phyloP scores from a whole-genome alignment of 2,888 invertebrate species.

The Lissocephala sabroskyi region DNA sequence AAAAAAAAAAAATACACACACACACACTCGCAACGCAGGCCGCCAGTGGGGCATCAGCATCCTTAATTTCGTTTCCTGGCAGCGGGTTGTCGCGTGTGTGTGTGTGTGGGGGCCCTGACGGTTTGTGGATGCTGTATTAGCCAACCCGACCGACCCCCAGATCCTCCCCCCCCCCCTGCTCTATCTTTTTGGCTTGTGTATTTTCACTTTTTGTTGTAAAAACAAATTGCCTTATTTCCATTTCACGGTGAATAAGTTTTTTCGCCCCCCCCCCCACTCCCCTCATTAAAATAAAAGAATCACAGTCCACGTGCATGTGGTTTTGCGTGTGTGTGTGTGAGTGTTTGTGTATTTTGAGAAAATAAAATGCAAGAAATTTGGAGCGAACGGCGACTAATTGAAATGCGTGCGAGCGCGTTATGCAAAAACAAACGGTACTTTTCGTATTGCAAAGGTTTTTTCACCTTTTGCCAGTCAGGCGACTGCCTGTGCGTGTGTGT shows the following conservation, averaged over 20 bases:
- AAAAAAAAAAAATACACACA: too few species aligned
- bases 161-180: conserved; percentile 9
- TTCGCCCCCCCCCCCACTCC: background rate
- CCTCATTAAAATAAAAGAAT: background rate
- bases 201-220: conserved; percentile 38
- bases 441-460: too few species aligned
- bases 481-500: too few species aligned
- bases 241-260: conserved; percentile 21
- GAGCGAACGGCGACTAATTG: background rate
- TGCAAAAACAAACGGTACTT: conserved; percentile 3
- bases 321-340: background rate
- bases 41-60: too few species aligned
- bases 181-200: too few species aligned
- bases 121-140: conserved; percentile 46
- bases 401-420: conserved; percentile 5
- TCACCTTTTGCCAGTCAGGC: too few species aligned
- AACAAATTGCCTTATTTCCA: conserved; percentile 21
- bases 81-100: conserved; percentile 12
- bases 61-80: conserved; percentile 44
- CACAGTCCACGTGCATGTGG: background rate
- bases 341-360: background rate
- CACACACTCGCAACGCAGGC: too few species aligned
- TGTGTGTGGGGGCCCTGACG: conserved; percentile 24
- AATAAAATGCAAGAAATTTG: conserved; percentile 1
- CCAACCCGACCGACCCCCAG: conserved; percentile 10